Evolutionary conservation across 2,113 vertebrate genomes (phyloP), one percentile per base, ranked within the genome.

Genomic region (Gambusia affinis): DNA sequence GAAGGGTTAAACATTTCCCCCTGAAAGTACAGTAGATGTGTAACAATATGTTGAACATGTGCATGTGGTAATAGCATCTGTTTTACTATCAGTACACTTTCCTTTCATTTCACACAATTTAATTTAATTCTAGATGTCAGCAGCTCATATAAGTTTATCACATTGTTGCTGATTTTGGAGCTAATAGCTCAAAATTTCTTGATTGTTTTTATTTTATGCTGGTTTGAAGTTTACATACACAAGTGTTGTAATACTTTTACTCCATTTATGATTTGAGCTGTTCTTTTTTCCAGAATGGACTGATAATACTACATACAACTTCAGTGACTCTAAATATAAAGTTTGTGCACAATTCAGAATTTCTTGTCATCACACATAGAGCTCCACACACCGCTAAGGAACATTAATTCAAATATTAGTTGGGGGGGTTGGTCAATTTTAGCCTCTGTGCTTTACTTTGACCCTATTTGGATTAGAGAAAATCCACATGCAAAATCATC

Each of bases 1-100:
- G 64, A 70, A 27, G 29, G 60, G 66, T 70, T 79, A 72, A 3
- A 19, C 15, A 42, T 24, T 11, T 67, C 42, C 61, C 72, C 65
- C 33, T 29, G 7, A 12, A 74, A 42, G 67, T 54, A 76, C 61
- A 69, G 35, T 76, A 65, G 79, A 44, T 60, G 60, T 72, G 28
- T 39, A 57, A 74, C 61, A n/a, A 60, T 64, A 15, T 79, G 19
- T 47, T 72, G 7, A 73, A 63, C 39, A 39, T 76, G 67, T 74
- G 37, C 76, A 3, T 51, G 73, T 73, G 29, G 47, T 79, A 37
- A 66, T 72, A 44, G 72, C n/a, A 67, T 47, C 0, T 0, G 14
- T 74, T 76, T 69, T 67, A n/a, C 8, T 37, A 66, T 33, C 35
- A 57, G 47, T 29, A n/a, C 42, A 63, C 66, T 44, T 66, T 84